Conservation (phyloP, 2,888 invertebrate genomes). For the Xestia xanthographa region DNA sequence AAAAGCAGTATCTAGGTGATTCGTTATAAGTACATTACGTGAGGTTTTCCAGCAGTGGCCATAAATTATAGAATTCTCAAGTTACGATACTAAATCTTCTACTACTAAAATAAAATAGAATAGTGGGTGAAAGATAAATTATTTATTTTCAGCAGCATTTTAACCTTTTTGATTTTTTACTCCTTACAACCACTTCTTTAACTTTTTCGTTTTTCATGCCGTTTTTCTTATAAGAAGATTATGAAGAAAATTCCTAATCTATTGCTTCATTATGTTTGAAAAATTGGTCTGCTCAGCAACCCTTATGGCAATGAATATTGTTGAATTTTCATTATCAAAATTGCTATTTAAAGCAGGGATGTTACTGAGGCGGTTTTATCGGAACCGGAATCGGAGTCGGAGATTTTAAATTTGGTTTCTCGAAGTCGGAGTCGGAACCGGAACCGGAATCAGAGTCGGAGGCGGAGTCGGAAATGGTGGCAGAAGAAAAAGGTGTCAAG, state of each 20-base stretch:
- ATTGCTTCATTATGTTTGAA: too few species aligned
- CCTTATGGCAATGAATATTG: neutral
- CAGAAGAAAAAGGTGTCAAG: too few species aligned
- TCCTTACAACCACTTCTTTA: neutral
- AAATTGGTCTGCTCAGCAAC: too few species aligned
- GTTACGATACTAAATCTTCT: constrained; percentile 29
- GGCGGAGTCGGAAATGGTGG: too few species aligned
- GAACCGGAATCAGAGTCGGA: too few species aligned
- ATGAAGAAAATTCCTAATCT: neutral
- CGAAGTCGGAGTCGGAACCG: too few species aligned
- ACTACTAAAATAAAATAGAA: constrained; percentile 10
- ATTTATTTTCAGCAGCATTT: neutral
- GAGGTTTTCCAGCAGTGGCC: constrained; percentile 27
- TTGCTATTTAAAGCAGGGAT: too few species aligned
- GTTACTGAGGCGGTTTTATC: too few species aligned
- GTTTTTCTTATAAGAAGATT: neutral
- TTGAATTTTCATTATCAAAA: neutral
- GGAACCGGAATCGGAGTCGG: too few species aligned
- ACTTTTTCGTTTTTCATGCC: neutral
- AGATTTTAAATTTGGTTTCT: too few species aligned
- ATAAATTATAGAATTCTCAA: constrained; percentile 43
- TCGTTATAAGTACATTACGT: constrained; percentile 26
- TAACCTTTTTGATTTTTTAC: neutral
- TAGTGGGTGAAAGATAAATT: constrained; percentile 14
- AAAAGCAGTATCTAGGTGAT: constrained; percentile 18